Evolutionary conservation across 2,113 vertebrate genomes (phyloP).

Genomic region (Hypomesus transpacificus): DNA sequence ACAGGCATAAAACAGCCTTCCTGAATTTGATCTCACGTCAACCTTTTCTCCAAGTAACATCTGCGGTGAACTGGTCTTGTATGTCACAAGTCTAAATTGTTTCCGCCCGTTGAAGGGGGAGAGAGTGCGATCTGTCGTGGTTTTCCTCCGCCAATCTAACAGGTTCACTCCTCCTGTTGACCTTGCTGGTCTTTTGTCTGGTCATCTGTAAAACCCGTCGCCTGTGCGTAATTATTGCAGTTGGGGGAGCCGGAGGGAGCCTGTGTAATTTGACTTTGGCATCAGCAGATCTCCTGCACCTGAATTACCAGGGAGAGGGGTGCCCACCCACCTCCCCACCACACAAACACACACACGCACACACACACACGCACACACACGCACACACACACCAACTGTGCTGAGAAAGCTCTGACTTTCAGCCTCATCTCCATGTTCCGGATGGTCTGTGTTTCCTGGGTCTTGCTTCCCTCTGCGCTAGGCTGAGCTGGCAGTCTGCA

Average conservation of each 20-base stretch:
- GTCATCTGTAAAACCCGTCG: neutral
- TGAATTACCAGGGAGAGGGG: constrained; percentile 1
- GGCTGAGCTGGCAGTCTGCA: neutral
- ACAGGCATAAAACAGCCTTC: too few species aligned
- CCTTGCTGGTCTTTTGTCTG: neutral
- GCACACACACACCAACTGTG: constrained; percentile 4
- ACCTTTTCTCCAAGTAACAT: too few species aligned
- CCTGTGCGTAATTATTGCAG: constrained; percentile 2
- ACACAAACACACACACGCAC: too few species aligned
- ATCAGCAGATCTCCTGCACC: constrained; percentile 14
- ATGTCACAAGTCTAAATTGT: too few species aligned
- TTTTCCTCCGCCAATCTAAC: neutral
- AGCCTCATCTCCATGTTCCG: constrained; percentile 20
- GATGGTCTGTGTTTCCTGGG: constrained; percentile 11
- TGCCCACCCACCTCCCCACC: neutral
- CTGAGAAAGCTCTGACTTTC: constrained; percentile 8
- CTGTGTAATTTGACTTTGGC: constrained; percentile 21
- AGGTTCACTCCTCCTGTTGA: neutral
- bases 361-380: neutral
- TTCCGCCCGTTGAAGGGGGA: too few species aligned
- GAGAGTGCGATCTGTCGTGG: neutral
- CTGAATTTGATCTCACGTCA: too few species aligned
- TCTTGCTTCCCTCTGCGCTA: too few species aligned
- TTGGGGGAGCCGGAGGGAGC: neutral
- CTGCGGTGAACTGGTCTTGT: too few species aligned